A percentile compares a stretch with the other conserved stretches of the same genome.
Evolutionary conservation across 2,113 vertebrate genomes (phyloP).

Genomic region (Hippoglossus stenolepis): DNA sequence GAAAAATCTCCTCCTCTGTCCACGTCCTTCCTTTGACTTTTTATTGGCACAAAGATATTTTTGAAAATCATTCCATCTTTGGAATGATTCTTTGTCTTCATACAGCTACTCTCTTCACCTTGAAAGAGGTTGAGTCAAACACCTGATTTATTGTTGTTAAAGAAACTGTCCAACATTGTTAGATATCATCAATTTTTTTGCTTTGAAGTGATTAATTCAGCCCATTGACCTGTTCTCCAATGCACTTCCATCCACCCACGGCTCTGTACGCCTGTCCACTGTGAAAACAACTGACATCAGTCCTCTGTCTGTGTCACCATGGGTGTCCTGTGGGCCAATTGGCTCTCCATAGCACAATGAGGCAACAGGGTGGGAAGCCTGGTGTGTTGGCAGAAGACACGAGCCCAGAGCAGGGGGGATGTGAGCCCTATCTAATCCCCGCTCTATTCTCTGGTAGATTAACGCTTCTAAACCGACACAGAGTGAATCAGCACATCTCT

Average conservation of each 20-base stretch:
- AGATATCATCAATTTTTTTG: conserved; percentile 11
- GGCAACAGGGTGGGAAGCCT: conserved; percentile 49
- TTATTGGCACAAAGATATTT: neutral
- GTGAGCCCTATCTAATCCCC: conserved; percentile 77
- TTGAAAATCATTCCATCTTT: neutral
- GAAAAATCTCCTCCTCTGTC: neutral
- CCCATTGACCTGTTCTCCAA: conserved; percentile 23
- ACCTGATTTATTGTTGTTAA: neutral
- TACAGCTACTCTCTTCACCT: neutral
- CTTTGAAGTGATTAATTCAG: conserved; percentile 18
- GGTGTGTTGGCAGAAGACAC: conserved; percentile 59
- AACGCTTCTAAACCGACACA: conserved; percentile 77
- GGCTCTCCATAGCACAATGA: conserved; percentile 62
- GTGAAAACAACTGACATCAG: conserved; percentile 80
- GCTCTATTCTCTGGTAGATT: conserved; percentile 80
- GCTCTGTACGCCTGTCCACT: conserved; percentile 31
- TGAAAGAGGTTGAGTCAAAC: neutral
- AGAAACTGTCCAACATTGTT: neutral
- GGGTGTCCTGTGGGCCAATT: conserved; percentile 63
- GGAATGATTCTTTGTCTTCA: neutral
- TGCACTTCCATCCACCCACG: conserved; percentile 16
- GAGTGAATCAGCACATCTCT: conserved; percentile 85
- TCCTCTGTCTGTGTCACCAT: conserved; percentile 47
- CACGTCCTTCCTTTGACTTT: conserved; percentile 4
- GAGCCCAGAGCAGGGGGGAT: conserved; percentile 42